phyloP scores from a whole-genome alignment of 2,113 vertebrate genomes.

The Marmota monax region DNA sequence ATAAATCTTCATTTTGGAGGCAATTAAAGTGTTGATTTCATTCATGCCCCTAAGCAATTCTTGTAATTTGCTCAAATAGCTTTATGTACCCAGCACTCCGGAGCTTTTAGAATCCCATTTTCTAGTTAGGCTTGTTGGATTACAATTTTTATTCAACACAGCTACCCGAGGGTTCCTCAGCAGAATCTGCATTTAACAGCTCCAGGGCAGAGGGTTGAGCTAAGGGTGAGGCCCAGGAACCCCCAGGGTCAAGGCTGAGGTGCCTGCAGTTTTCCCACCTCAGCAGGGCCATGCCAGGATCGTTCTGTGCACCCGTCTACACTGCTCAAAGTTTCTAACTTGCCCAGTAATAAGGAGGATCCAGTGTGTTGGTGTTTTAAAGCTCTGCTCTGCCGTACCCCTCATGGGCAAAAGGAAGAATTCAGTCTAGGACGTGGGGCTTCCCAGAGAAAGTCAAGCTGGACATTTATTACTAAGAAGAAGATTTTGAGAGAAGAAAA shows the following conservation, averaged over 20 bases:
- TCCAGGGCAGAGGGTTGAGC: not conserved
- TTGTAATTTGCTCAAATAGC: slow-evolving; percentile 95
- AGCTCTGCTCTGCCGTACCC: slow-evolving; percentile 5
- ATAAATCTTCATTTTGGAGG: slow-evolving; percentile 97
- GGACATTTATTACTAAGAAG: not conserved
- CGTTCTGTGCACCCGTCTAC: not conserved
- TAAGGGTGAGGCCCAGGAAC: not conserved
- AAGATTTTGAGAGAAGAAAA: slow-evolving; percentile 44
- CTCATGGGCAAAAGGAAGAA: not conserved
- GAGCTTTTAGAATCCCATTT: slow-evolving; percentile 94
- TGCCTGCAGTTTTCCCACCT: not conserved
- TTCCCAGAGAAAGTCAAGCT: not conserved
- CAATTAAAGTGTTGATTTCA: slow-evolving; percentile 98
- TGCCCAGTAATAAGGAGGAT: not conserved
- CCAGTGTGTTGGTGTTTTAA: slow-evolving; percentile 4
- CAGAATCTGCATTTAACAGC: slow-evolving; percentile 67
- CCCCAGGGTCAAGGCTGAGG: not conserved
- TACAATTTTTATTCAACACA: slow-evolving; percentile 87
- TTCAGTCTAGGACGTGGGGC: not conserved
- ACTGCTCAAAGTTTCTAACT: slow-evolving; percentile 64
- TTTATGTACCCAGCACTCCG: slow-evolving; percentile 94
- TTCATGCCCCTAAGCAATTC: slow-evolving; percentile 94
- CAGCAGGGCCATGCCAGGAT: not conserved
- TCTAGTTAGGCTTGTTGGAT: slow-evolving; percentile 93
- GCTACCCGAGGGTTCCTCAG: slow-evolving; percentile 72